A percentile compares a stretch with the other conserved stretches of the same genome.
Evolutionary conservation across 1,140 invertebrate genomes (phyloP).

Genomic region (Mercenaria mercenaria): DNA sequence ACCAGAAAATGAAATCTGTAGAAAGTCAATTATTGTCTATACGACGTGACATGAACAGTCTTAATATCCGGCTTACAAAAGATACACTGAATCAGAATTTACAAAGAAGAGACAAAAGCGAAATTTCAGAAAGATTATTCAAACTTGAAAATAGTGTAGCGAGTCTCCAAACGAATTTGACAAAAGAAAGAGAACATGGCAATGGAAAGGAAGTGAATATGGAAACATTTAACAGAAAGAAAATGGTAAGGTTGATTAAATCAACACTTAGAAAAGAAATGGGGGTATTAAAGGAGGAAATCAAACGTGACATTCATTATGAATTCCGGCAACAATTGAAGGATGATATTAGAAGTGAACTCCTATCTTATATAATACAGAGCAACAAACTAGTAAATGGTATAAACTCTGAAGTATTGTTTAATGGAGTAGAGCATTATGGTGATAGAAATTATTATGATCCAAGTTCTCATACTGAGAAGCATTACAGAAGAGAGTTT

Average conservation of each 20-base stretch:
- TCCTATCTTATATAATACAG: neutral
- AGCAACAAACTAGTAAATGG: neutral
- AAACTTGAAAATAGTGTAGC: constrained; percentile 49
- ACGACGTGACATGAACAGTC: constrained; percentile 52
- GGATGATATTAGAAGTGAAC: constrained; percentile 24
- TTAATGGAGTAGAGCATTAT: neutral
- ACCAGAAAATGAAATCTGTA: constrained; percentile 51
- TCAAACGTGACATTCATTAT: neutral
- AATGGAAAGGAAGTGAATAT: neutral
- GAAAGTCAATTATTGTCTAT: constrained; percentile 54
- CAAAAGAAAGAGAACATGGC: neutral
- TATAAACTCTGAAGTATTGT: neutral
- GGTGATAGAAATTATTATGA: neutral
- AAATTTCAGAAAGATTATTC: constrained; percentile 48
- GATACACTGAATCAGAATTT: neutral
- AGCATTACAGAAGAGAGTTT: neutral
- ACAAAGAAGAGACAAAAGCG: constrained; percentile 51
- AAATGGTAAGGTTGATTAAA: constrained; percentile 3
- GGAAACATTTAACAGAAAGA: constrained; percentile 17
- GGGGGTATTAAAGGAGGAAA: neutral
- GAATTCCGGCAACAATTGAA: constrained; percentile 15
- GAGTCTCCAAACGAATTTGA: neutral
- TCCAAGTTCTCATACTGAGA: neutral
- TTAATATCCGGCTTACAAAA: constrained; percentile 18
- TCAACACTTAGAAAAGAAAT: constrained; percentile 2